Base-by-base conservation (phyloP, 1,140 invertebrate species). In the Eurosta solidaginis region DNA sequence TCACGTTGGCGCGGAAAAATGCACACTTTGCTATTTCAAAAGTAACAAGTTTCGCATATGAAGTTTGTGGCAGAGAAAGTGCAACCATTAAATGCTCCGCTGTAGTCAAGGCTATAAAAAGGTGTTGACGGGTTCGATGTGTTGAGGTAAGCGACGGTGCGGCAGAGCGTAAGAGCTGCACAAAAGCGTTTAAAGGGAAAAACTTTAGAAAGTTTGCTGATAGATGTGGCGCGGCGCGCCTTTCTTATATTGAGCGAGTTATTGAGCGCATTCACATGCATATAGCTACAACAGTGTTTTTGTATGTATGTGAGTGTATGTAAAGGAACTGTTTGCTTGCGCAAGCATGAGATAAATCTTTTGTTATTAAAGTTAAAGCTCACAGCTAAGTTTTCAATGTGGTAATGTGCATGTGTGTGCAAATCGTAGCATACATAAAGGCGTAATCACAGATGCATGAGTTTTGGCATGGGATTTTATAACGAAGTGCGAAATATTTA, bases 281-380 rank as follows among this genome's bases (percentile, higher is more conserved):
- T 52, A 52, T 52, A 52, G n/a, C n/a, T n/a, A n/a, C n/a, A n/a
- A n/a, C n/a, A 29, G n/a, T 54, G 52, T 14, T 5, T 2, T 14
- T 59, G 12, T 33, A 33, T 68, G 17, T 42, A 17, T 3, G 12
- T n/a, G 45, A 3, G 7, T n/a, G 2, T 29, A n/a, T 63, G 7
- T 63, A n/a, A n/a, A n/a, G n/a, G n/a, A n/a, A n/a, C 25, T 63
- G 20, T 29, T 17, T 40, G 59, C 59, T 68, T 40, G 33, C 33
- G 29, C 33, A 68, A 68, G 59, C 59, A 40, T 68, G 59, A 68
- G 59, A 40, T 68, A 20, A 22, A 6, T n/a, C 59, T 42, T 68
- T 68, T 68, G 59, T 68, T 68, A 68, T 68, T 68, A 27, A 68
- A 68, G n/a, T 68, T 33, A 33, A 68, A 68, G 20, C 40, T 68